phyloP scores from a whole-genome alignment of 2,888 invertebrate species.

The Parelbella ahira region DNA sequence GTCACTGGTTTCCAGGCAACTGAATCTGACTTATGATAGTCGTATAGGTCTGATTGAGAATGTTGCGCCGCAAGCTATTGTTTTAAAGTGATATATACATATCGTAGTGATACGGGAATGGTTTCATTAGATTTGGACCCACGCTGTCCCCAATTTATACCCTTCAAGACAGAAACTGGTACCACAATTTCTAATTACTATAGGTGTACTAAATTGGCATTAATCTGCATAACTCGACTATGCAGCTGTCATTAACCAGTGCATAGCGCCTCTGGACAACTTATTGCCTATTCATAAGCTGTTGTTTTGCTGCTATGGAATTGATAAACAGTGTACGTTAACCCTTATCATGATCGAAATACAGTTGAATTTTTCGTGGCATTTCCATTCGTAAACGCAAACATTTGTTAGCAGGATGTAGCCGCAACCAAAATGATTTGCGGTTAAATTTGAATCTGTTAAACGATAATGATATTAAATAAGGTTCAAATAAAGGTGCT shows the following conservation, averaged over 20 bases:
- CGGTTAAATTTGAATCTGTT: conserved; percentile 28
- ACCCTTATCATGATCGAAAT: conserved; percentile 8
- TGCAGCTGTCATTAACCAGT: conserved; percentile 62
- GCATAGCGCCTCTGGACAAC: conserved; percentile 59
- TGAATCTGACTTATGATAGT: too few species aligned
- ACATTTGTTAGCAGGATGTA: conserved; percentile 23
- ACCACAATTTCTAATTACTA: conserved; percentile 22
- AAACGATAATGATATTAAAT: conserved; percentile 27
- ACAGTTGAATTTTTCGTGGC: conserved; percentile 22
- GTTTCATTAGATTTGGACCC: too few species aligned
- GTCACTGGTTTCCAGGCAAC: too few species aligned
- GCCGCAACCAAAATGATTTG: conserved; percentile 33
- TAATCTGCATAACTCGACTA: conserved; percentile 60
- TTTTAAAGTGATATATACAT: too few species aligned
- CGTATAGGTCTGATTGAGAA: too few species aligned
- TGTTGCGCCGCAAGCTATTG: too few species aligned
- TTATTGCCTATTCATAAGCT: conserved; percentile 62
- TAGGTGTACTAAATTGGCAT: conserved; percentile 49
- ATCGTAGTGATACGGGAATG: too few species aligned
- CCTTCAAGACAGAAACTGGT: conserved; percentile 13
- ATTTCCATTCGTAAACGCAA: conserved; percentile 19
- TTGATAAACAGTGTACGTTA: neutral
- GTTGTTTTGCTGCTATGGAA: conserved; percentile 19
- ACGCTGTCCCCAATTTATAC: conserved; percentile 2
- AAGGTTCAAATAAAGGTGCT: neutral